phyloP scores from a whole-genome alignment of 2,888 invertebrate species.

The Pterostichus niger region DNA sequence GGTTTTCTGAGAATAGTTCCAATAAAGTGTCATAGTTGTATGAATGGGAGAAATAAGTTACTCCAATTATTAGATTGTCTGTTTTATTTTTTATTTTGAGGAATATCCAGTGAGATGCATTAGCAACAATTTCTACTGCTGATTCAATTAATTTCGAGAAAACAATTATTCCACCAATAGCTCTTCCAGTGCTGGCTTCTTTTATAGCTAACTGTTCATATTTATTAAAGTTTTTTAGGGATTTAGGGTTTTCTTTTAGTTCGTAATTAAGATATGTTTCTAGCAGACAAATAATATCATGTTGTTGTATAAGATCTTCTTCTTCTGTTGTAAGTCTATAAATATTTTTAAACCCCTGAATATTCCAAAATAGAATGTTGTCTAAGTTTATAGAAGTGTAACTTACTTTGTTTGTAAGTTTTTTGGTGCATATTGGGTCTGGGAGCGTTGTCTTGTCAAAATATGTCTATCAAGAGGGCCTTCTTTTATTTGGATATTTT shows the following conservation, averaged over 20 bases:
- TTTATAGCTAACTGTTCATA: neutral
- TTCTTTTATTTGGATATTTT: no score
- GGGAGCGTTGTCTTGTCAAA: no score
- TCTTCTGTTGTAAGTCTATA: neutral
- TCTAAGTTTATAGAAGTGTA: no score
- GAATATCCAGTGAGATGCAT: neutral
- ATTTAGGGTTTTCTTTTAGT: neutral
- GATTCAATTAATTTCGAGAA: neutral
- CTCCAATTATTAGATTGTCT: neutral
- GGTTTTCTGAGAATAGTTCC: neutral
- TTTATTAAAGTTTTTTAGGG: neutral
- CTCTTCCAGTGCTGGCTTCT: constrained; percentile 8
- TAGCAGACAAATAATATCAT: neutral
- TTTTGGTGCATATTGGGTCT: no score
- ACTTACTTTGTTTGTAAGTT: no score
- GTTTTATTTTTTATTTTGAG: constrained; percentile 6
- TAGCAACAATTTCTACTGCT: neutral
- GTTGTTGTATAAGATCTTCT: neutral
- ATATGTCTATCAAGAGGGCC: no score
- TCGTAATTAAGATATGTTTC: neutral
- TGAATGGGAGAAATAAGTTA: neutral
- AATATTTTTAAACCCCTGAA: neutral
- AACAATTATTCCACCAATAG: neutral
- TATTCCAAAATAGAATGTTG: neutral
- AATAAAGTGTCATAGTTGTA: neutral